These are phyloP conservation scores for Stegodyphus mimosarum DNA, from an alignment of 1,140 invertebrate species.

Conservation along the genomic window DNA sequence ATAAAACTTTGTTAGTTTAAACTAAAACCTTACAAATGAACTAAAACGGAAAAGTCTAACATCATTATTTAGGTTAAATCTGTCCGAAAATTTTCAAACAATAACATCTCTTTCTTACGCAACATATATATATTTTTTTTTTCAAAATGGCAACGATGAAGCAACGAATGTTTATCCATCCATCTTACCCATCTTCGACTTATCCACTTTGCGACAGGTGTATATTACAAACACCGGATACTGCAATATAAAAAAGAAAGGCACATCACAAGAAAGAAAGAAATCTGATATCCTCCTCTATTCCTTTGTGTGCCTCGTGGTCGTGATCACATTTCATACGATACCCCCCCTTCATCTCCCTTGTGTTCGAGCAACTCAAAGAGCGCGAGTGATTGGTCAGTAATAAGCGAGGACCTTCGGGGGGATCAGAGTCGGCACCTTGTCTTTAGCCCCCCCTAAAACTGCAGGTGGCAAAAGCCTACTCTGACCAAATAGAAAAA, in stretches of 20 bases:
- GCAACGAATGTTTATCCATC: too few species aligned
- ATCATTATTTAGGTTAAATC: too few species aligned
- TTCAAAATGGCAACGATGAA: too few species aligned
- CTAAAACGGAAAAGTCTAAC: too few species aligned
- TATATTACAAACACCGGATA: slow-evolving; percentile 40
- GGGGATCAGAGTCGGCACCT: neutral
- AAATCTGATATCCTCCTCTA: slow-evolving; percentile 17
- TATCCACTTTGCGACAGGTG: slow-evolving; percentile 22
- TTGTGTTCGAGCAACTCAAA: neutral
- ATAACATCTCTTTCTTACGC: too few species aligned
- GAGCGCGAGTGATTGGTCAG: slow-evolving; percentile 18
- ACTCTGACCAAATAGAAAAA: slow-evolving; percentile 32
- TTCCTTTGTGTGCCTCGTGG: neutral
- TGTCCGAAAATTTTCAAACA: too few species aligned
- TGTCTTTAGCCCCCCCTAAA: neutral
- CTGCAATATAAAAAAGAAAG: neutral
- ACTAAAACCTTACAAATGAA: too few species aligned
- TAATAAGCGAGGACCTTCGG: neutral
- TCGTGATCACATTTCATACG: too few species aligned
- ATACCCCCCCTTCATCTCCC: neutral
- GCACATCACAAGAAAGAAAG: neutral
- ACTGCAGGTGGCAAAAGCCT: slow-evolving; percentile 27
- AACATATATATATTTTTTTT: too few species aligned
- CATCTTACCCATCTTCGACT: neutral
- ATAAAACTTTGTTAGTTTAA: too few species aligned